Percentiles rank a stretch among this genome's conserved stretches.
Evolutionary conservation across 2,888 invertebrate species (phyloP).

Genomic region (Lydus trimaculatus): DNA sequence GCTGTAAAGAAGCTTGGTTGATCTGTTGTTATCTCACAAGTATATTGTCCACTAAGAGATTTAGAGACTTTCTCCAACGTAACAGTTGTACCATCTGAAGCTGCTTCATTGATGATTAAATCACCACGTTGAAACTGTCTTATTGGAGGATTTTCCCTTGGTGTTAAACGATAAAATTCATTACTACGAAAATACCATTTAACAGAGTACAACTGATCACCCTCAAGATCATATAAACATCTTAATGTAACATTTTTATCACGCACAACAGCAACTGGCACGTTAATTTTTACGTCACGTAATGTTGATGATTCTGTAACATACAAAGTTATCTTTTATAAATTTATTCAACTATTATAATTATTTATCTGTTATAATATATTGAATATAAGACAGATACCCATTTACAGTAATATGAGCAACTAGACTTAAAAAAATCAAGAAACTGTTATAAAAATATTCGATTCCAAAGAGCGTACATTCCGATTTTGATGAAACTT

Average conservation of each 20-base stretch:
- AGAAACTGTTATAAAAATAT: too few species aligned
- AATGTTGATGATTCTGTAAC: constrained; percentile 56
- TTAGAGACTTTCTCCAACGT: constrained; percentile 52
- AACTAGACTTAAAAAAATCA: too few species aligned
- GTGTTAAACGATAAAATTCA: constrained; percentile 70
- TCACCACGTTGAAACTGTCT: constrained; percentile 68
- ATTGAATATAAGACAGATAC: too few species aligned
- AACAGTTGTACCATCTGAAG: constrained; percentile 55
- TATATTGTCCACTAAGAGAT: constrained; percentile 54
- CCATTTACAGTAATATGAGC: too few species aligned
- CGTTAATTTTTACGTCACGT: constrained; percentile 70
- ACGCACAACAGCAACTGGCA: constrained; percentile 71
- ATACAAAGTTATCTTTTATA: too few species aligned
- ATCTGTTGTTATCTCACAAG: constrained; percentile 59
- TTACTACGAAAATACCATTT: constrained; percentile 73
- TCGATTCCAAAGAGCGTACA: too few species aligned
- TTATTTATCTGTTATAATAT: too few species aligned
- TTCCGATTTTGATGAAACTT: too few species aligned
- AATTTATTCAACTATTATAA: too few species aligned
- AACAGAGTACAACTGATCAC: constrained; percentile 71
- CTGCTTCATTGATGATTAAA: constrained; percentile 68
- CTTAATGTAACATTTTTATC: constrained; percentile 70
- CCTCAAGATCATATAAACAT: constrained; percentile 71
- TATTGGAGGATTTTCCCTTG: constrained; percentile 69
- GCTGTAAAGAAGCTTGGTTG: constrained; percentile 58